Evolutionary conservation across 2,113 vertebrate genomes (phyloP).

Genomic region (Lophura nycthemera): DNA sequence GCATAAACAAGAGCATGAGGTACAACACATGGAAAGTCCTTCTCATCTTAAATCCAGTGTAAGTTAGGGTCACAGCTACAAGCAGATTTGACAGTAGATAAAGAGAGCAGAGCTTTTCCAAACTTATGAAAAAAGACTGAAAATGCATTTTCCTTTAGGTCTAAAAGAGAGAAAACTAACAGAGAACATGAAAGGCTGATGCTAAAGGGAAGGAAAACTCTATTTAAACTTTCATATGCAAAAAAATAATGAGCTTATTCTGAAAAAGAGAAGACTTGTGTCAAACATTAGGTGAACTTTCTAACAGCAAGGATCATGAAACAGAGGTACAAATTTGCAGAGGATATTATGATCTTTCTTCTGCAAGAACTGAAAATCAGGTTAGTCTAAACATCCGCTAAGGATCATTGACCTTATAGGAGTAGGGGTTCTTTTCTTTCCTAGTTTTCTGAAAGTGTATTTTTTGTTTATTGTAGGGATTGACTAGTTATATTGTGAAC

Average conservation of each 20-base stretch:
- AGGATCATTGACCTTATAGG: not conserved
- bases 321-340: not conserved
- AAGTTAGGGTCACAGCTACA: not conserved
- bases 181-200: not conserved
- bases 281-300: constrained; percentile 17
- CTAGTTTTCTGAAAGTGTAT: not conserved
- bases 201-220: constrained; percentile 8
- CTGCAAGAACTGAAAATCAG: not conserved
- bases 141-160: not conserved
- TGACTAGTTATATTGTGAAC: not conserved
- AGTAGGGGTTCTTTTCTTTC: not conserved
- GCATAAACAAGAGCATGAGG: not conserved
- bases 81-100: not conserved
- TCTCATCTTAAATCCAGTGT: not conserved
- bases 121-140: not conserved
- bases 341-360: not conserved
- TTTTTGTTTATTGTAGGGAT: not conserved
- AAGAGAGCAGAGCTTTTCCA: not conserved
- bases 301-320: not conserved
- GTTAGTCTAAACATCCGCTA: not conserved
- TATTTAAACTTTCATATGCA: not conserved
- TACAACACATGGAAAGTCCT: not conserved
- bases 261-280: not conserved
- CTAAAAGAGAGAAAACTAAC: not conserved
- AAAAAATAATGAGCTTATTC: not conserved